Evolutionary conservation across 1,140 invertebrate species (phyloP), one percentile per base, ranked within the genome.

Genomic region (Drosophila carrolli): DNA sequence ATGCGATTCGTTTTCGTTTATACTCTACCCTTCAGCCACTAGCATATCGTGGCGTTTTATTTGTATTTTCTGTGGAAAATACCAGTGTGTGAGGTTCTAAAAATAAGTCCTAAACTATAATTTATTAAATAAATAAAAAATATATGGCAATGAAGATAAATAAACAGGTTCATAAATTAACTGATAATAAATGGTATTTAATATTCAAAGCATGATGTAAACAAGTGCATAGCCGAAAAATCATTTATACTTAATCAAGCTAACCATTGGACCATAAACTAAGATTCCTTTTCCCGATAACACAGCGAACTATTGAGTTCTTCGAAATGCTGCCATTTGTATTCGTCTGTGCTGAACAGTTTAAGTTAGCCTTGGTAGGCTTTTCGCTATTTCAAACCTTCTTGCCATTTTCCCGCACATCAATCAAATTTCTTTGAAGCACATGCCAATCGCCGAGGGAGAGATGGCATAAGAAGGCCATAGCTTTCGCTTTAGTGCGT

Each of bases 401-500:
- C 8, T 9, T 27, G 38, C 23, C 50, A 29, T 14, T 44, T 48
- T 32, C 40, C n/a, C 40, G 51, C 46, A 57, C 63, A 79, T 84
- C 80, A 83, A 84, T 84, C 76, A 84, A 83, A 79, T 75, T 61
- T 60, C 60, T 32, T 23, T 13, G 37, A 8, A 79, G 58, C 63
- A 65, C 62, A 75, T 82, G 66, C 60, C 35, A 43, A 62, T 37
- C 19, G 11, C 8, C n/a, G 2, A 66, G 19, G 9, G 1, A 7
- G 41, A 40, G 14, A 14, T 9, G 27, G 13, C 14, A 9, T 1
- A 16, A 11, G 48, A 9, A 48, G 75, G 53, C 11, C 27, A 44
- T 29, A 48, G 61, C 58, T 72, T 85, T 83, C 85, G 75, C 75
- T 62, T 82, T 75, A 67, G 61, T 71, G 61, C 63, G 53, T 81